phyloP scores from a whole-genome alignment of 2,888 invertebrate species.

The Tenodera sinensis region DNA sequence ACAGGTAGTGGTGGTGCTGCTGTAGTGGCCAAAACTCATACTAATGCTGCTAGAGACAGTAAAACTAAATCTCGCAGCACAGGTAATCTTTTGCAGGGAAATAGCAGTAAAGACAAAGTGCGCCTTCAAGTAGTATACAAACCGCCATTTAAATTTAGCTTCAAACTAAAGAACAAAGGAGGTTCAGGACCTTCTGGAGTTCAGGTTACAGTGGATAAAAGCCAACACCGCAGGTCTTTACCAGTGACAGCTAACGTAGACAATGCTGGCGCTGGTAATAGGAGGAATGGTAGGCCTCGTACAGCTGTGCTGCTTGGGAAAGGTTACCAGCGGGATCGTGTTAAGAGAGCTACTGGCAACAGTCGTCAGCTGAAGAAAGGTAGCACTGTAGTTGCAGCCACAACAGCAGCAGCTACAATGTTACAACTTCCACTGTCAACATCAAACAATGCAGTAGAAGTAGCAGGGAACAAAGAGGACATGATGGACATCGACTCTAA shows the following conservation, averaged over 20 bases:
- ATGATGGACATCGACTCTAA: constrained; percentile 51
- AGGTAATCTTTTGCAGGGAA: constrained; percentile 58
- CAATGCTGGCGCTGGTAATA: background rate
- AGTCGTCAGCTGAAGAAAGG: background rate
- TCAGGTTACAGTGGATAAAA: constrained; percentile 54
- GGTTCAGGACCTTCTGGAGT: constrained; percentile 38
- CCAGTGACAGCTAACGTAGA: background rate
- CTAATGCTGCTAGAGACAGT: background rate
- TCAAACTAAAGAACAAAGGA: constrained; percentile 72
- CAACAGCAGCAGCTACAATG: constrained; percentile 1
- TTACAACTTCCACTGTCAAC: constrained; percentile 10
- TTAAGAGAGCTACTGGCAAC: constrained; percentile 15
- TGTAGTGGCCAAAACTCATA: constrained; percentile 9
- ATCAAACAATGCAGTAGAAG: background rate
- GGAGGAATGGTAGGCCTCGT: constrained; percentile 17
- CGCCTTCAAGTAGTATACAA: constrained; percentile 82
- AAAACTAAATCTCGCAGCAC: constrained; percentile 62
- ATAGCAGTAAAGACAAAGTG: constrained; percentile 53
- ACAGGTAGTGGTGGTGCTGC: constrained; percentile 41
- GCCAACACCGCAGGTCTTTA: background rate
- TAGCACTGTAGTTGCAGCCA: background rate
- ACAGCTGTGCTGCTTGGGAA: constrained; percentile 17
- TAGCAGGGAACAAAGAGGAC: background rate
- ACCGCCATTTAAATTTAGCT: constrained; percentile 82
- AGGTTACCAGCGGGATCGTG: constrained; percentile 2